Percentiles rank a stretch among this genome's conserved stretches.
Evolutionary conservation across 2,888 invertebrate genomes (phyloP).

Genomic region (Holacanthella duospinosa): DNA sequence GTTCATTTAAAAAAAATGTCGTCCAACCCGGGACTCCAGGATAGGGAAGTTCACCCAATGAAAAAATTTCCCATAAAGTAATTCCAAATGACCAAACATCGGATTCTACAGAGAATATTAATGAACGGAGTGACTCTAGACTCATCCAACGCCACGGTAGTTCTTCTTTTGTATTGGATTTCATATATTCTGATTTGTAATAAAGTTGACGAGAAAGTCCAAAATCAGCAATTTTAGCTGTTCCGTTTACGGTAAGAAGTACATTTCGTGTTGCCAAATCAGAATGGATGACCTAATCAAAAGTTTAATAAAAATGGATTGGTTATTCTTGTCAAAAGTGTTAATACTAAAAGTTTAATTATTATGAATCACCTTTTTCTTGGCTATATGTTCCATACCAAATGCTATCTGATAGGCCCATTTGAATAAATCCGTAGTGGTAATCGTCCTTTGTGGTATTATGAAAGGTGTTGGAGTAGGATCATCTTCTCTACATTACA

Average conservation of each 20-base stretch:
- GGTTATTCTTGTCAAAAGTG: background rate
- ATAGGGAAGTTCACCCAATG: background rate
- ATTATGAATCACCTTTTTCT: background rate
- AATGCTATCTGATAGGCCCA: constrained; percentile 2
- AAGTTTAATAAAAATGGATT: background rate
- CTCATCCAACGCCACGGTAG: constrained; percentile 2
- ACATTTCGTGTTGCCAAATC: constrained; percentile 7
- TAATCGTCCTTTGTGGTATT: background rate
- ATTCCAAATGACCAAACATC: constrained; percentile 9
- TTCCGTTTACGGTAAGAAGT: background rate
- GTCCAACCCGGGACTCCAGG: constrained; percentile 8
- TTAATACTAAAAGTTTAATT: background rate
- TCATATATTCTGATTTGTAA: background rate
- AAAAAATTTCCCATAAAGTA: constrained; percentile 11
- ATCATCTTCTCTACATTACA: background rate
- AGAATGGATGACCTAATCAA: constrained; percentile 1
- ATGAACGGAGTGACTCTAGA: background rate
- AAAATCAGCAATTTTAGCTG: constrained; percentile 7
- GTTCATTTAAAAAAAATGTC: background rate
- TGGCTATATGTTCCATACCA: constrained; percentile 6
- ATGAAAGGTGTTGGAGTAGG: background rate
- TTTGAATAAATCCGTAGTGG: background rate
- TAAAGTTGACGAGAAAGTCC: constrained; percentile 6
- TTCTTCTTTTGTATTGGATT: constrained; percentile 1
- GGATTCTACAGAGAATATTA: constrained; percentile 1